Percentiles rank a stretch among this genome's conserved stretches.
Evolutionary conservation across 2,797 vertebrate genomes (phyloP).

Genomic region (Etheostoma nigrum): DNA sequence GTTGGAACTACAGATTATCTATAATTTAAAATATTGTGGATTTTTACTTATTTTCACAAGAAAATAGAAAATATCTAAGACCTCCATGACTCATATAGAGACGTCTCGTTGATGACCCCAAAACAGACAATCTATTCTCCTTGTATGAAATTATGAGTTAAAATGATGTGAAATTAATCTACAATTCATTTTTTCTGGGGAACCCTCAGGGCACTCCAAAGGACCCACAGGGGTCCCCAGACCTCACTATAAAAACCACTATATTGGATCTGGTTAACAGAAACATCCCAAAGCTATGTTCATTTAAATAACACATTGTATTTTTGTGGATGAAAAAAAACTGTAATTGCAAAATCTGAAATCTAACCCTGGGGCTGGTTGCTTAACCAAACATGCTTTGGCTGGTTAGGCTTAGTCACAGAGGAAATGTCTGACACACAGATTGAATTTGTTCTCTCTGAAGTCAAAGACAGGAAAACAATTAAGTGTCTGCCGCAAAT

Average conservation of each 20-base stretch:
- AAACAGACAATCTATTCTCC: slow-evolving; percentile 59
- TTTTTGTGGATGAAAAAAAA: slow-evolving; percentile 78
- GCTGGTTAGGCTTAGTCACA: slow-evolving; percentile 87
- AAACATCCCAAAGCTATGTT: slow-evolving; percentile 88
- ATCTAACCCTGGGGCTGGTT: slow-evolving; percentile 87
- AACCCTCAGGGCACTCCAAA: slow-evolving; percentile 46
- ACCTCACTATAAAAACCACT: slow-evolving; percentile 68
- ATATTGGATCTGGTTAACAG: slow-evolving; percentile 73
- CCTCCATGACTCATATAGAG: slow-evolving; percentile 50
- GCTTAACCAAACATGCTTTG: slow-evolving; percentile 88
- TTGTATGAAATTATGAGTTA: slow-evolving; percentile 52
- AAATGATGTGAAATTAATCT: slow-evolving; percentile 72
- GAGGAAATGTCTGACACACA: slow-evolving; percentile 86
- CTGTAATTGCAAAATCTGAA: slow-evolving; percentile 88
- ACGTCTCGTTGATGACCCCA: slow-evolving; percentile 68
- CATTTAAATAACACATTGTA: slow-evolving; percentile 89
- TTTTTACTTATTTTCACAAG: background rate
- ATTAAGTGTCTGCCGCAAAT: slow-evolving; percentile 86
- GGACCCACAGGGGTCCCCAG: slow-evolving; percentile 60
- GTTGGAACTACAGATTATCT: background rate
- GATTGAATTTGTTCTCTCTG: slow-evolving; percentile 87
- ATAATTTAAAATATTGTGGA: background rate
- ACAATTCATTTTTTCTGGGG: slow-evolving; percentile 64
- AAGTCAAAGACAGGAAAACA: slow-evolving; percentile 89
- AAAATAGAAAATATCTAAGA: slow-evolving; percentile 1